phyloP scores from a whole-genome alignment of 30 jellyfish, hydroid and myxozoan genomes.

The Phacellophora camtschatica region DNA sequence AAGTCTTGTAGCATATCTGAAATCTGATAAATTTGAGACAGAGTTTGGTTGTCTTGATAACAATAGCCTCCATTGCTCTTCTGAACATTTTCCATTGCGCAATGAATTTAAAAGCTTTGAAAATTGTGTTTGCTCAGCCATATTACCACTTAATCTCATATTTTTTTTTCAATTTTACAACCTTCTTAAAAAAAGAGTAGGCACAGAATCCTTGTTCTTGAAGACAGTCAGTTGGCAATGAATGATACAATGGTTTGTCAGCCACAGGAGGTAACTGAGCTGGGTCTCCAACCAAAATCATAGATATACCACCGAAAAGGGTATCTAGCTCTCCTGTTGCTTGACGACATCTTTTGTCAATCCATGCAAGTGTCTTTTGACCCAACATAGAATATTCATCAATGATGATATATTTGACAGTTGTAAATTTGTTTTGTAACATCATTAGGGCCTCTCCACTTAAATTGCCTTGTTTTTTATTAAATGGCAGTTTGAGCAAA shows the following conservation, averaged over 20 bases:
- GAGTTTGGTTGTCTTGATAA: background rate
- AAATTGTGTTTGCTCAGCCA: background rate
- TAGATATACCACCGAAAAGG: conserved; percentile 5
- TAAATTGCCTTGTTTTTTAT: conserved; percentile 3
- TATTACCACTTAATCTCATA: background rate
- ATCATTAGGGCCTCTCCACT: conserved; percentile 20
- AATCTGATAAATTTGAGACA: background rate
- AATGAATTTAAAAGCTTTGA: background rate
- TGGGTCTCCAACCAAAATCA: conserved; percentile 24
- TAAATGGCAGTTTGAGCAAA: conserved; percentile 27
- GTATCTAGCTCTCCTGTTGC: conserved; percentile 6
- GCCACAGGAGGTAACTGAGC: conserved; percentile 40
- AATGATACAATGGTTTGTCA: conserved; percentile 1
- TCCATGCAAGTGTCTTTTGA: conserved; percentile 29
- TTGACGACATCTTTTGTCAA: conserved; percentile 21
- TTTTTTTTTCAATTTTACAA: background rate
- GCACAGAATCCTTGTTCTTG: conserved; percentile 12
- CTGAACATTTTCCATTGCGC: background rate
- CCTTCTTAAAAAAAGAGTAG: background rate
- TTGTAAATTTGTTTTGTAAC: conserved; percentile 1
- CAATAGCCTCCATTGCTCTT: background rate
- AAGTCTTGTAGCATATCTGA: background rate
- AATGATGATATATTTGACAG: conserved; percentile 10
- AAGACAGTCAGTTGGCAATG: background rate
- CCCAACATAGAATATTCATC: conserved; percentile 28